These are phyloP conservation scores for Galago senegalensis DNA, from an alignment of 2,797 vertebrate species.

Conservation along the genomic window DNA sequence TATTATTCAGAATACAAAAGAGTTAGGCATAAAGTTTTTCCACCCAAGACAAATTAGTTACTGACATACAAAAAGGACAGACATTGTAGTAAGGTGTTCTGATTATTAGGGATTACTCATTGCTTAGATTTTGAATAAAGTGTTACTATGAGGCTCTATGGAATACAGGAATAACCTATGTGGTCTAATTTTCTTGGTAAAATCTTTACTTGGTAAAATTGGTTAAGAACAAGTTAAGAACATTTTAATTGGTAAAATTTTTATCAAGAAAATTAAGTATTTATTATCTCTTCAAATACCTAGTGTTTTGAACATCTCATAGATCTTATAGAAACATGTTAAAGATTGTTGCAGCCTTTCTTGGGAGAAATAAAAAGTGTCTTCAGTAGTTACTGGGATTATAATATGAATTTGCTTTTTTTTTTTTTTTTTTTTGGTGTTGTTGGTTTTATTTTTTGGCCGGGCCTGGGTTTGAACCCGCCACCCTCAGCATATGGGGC, in stretches of 20 bases:
- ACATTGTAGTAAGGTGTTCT: background rate
- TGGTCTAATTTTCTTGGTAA: background rate
- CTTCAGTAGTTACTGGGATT: background rate
- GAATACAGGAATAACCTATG: conserved; percentile 24
- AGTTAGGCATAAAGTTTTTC: conserved; percentile 37
- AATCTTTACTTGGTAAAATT: too few relatives aligned
- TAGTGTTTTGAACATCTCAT: background rate
- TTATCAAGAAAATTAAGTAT: background rate
- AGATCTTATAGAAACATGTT: background rate
- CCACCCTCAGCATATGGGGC: too few relatives aligned
- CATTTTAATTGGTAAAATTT: too few relatives aligned
- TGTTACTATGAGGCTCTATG: background rate
- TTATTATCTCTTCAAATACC: conserved; percentile 46
- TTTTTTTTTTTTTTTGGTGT: too few relatives aligned
- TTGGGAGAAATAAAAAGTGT: background rate
- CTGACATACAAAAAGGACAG: background rate
- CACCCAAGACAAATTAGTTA: conserved; percentile 45
- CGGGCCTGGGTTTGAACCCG: too few relatives aligned
- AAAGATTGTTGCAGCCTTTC: background rate
- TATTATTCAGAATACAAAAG: conserved; percentile 23
- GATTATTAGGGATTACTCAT: background rate
- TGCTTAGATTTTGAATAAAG: conserved; percentile 21
- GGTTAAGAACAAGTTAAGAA: too few relatives aligned
- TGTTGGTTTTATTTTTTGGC: too few relatives aligned
- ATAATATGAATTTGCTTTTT: background rate